A percentile compares a stretch with the other conserved stretches of the same genome.
Conservation (phyloP, 2,888 invertebrate genomes). For the Cotesia congregata region DNA sequence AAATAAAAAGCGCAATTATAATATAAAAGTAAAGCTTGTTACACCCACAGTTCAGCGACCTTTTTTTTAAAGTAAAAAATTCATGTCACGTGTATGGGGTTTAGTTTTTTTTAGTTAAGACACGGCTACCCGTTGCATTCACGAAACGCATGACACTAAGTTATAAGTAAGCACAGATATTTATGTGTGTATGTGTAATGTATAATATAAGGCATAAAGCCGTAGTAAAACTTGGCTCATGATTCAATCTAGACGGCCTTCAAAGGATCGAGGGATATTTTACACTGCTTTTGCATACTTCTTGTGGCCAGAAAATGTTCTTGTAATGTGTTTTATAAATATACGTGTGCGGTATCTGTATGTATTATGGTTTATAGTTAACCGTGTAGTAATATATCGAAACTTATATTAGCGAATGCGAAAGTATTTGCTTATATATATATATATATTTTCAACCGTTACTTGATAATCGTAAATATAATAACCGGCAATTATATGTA, state of each 20-base stretch:
- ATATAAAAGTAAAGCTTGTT: slow-evolving; percentile 3
- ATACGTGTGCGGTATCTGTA: too few relatives aligned
- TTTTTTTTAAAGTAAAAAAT: slow-evolving; percentile 18
- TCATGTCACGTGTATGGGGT: slow-evolving; percentile 32
- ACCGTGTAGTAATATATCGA: neutral
- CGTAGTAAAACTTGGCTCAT: slow-evolving; percentile 24
- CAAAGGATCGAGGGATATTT: slow-evolving; percentile 55
- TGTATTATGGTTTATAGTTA: neutral
- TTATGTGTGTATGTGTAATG: neutral
- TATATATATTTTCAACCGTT: slow-evolving; percentile 14
- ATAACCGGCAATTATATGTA: slow-evolving; percentile 11
- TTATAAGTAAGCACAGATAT: neutral
- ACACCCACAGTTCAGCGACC: slow-evolving; percentile 21
- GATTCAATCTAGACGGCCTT: slow-evolving; percentile 58
- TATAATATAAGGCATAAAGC: neutral
- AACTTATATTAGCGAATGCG: slow-evolving; percentile 9
- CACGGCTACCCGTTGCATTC: slow-evolving; percentile 8
- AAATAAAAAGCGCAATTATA: neutral
- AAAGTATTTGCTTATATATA: slow-evolving; percentile 19
- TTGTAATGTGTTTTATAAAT: neutral
- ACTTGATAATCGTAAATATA: slow-evolving; percentile 13
- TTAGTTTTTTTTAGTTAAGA: slow-evolving; percentile 17
- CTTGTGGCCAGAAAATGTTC: slow-evolving; percentile 11
- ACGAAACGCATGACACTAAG: neutral
- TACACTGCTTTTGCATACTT: slow-evolving; percentile 47